Evolutionary conservation across 92 coral and sea anemone species (phyloP), one percentile per base, ranked within the genome.

Genomic region (Parazoanthus atlanticus): DNA sequence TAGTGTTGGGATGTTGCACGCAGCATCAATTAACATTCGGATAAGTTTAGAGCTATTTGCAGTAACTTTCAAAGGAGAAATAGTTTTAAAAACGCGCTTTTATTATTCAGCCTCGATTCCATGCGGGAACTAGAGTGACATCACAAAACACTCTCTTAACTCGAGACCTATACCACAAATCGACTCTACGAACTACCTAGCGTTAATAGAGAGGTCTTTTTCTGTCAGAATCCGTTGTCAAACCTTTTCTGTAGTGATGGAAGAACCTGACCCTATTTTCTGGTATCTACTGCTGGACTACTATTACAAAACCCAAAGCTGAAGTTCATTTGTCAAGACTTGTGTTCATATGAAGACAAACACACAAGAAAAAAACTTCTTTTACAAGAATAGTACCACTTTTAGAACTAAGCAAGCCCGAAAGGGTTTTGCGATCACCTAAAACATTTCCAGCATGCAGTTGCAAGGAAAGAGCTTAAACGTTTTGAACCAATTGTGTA

Each of bases 181-280:
- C 31, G 54, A 67, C 56, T 61, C 86, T 66, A 82, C 86, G 43
- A 82, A 61, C 86, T 82, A 82, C 86, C 72, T 21, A 52, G 85
- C 85, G 11, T 49, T 80, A 32, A 10, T 46, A 25, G 43, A 69
- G 72, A n/a, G 40, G 71, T 80, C 25, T 26, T 12, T 23, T 54
- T 80, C 85, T 80, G 66, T 71, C 74, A 82, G 33, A 61, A 82
- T 82, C 86, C 46, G 47, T 49, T 30, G 26, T 65, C 86, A 82
- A 33, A 82, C 86, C 86, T 82, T 82, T 82, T 82, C 86, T 82
- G 56, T 41, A 25, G 23, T 78, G 49, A 56, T 80, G 84, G 84
- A 30, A 43, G 84, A 80, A 46, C 58, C 49, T 28, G 38, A 46
- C 58, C 82, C 58, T 38, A 28, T 78, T 78, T 78, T 56, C 61